A percentile compares a stretch with the other conserved stretches of the same genome.
Conservation (phyloP, 2,888 invertebrate species). For the Eledone cirrhosa region DNA sequence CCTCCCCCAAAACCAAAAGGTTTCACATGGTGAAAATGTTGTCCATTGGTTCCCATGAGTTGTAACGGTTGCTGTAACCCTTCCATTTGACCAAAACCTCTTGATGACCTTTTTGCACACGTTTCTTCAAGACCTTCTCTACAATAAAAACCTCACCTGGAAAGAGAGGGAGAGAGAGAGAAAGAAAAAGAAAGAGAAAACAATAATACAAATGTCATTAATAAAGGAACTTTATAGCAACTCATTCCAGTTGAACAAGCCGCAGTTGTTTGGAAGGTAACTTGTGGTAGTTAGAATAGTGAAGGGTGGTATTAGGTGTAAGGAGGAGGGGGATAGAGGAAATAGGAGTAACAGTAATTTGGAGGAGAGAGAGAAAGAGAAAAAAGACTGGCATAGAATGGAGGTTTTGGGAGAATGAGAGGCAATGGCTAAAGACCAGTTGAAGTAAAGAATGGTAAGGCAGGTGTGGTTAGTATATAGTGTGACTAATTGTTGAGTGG, state of each 20-base stretch:
- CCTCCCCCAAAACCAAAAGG: not conserved
- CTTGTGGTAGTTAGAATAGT: not conserved
- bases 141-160: conserved; percentile 24
- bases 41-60: conserved; percentile 27
- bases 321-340: not conserved
- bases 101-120: conserved; percentile 21
- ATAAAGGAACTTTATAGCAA: too few species aligned
- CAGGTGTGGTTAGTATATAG: too few species aligned
- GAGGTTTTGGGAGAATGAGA: not conserved
- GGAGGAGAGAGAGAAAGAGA: not conserved
- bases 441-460: too few species aligned
- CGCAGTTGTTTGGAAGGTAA: too few species aligned
- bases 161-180: not conserved
- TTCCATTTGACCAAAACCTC: conserved; percentile 25
- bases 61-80: conserved; percentile 21
- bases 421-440: too few species aligned
- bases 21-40: conserved; percentile 28
- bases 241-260: too few species aligned
- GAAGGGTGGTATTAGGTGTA: not conserved
- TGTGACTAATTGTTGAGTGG: too few species aligned
- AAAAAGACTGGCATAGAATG: not conserved
- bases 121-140: conserved; percentile 23
- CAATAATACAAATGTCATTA: too few species aligned
- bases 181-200: not conserved
- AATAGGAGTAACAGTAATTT: not conserved